phyloP scores from a whole-genome alignment of 2,888 invertebrate genomes.

The Marronus borbonicus region DNA sequence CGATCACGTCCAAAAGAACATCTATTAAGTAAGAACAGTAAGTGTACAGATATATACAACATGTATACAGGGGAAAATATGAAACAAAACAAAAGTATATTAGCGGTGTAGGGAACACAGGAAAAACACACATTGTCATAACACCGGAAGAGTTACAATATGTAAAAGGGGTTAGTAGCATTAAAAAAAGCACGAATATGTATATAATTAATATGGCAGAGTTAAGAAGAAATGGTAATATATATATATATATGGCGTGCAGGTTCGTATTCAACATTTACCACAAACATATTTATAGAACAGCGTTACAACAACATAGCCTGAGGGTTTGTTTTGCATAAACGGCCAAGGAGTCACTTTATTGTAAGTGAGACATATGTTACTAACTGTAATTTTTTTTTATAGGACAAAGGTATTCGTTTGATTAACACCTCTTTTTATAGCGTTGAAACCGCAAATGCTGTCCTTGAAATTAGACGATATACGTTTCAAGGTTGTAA shows the following conservation, averaged over 20 bases:
- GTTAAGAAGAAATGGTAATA: conserved; percentile 24
- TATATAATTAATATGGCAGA: conserved; percentile 14
- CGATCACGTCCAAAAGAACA: conserved; percentile 40
- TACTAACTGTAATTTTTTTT: too few relatives aligned
- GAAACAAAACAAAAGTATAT: conserved; percentile 41
- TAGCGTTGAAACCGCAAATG: too few relatives aligned
- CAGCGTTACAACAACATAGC: conserved; percentile 33
- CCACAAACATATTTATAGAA: conserved; percentile 21
- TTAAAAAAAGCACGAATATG: conserved; percentile 47
- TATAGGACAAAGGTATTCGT: too few relatives aligned
- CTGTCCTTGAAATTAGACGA: too few relatives aligned
- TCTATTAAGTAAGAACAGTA: neutral
- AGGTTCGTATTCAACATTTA: conserved; percentile 33
- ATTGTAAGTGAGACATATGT: neutral
- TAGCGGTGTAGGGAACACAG: neutral
- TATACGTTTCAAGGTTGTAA: too few relatives aligned
- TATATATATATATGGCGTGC: conserved; percentile 44
- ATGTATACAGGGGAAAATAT: conserved; percentile 32
- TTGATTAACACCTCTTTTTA: too few relatives aligned
- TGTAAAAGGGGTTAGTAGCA: conserved; percentile 48
- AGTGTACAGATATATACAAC: conserved; percentile 51
- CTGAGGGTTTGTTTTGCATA: conserved; percentile 18
- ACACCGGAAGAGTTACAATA: conserved; percentile 51
- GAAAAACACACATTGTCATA: conserved; percentile 51
- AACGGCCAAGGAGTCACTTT: conserved; percentile 1